phyloP scores from a whole-genome alignment of 1,140 invertebrate species.

The Drosophila parvula region DNA sequence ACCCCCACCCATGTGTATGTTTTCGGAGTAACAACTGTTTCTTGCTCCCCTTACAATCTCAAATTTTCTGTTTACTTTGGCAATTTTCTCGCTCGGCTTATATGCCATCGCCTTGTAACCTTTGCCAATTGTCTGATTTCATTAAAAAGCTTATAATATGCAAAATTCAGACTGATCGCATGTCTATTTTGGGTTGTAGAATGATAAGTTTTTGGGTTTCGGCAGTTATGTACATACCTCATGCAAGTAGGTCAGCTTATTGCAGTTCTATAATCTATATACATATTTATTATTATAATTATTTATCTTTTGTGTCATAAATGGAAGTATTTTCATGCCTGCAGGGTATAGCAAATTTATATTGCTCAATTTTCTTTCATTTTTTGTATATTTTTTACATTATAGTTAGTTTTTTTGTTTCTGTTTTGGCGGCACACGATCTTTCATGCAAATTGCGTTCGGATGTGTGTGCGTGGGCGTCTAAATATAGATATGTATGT shows the following conservation, averaged over 20 bases:
- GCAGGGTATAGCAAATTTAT: not conserved
- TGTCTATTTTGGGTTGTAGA: constrained; percentile 3
- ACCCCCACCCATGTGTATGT: not conserved
- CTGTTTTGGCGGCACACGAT: constrained; percentile 21
- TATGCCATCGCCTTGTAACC: not conserved
- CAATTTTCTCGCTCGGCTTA: not conserved
- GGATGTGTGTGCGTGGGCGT: constrained; percentile 25
- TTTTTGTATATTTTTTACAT: not conserved
- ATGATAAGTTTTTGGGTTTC: not conserved
- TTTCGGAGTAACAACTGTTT: constrained; percentile 5
- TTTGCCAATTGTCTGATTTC: not conserved
- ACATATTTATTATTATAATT: too few relatives aligned
- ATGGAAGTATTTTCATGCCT: not conserved
- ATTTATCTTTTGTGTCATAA: too few relatives aligned
- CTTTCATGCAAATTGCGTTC: constrained; percentile 26
- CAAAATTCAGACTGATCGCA: constrained; percentile 12
- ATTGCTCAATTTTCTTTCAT: not conserved
- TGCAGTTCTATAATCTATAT: not conserved
- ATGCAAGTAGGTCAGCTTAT: not conserved
- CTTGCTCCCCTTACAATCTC: constrained; percentile 1
- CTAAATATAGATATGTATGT: constrained; percentile 37
- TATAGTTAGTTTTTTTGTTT: not conserved
- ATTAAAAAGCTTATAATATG: constrained; percentile 6
- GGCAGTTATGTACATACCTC: not conserved
- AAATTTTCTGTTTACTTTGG: constrained; percentile 9